These are phyloP conservation scores for Xanthia togata DNA, from an alignment of 2,888 invertebrate species.

Conservation along the genomic window DNA sequence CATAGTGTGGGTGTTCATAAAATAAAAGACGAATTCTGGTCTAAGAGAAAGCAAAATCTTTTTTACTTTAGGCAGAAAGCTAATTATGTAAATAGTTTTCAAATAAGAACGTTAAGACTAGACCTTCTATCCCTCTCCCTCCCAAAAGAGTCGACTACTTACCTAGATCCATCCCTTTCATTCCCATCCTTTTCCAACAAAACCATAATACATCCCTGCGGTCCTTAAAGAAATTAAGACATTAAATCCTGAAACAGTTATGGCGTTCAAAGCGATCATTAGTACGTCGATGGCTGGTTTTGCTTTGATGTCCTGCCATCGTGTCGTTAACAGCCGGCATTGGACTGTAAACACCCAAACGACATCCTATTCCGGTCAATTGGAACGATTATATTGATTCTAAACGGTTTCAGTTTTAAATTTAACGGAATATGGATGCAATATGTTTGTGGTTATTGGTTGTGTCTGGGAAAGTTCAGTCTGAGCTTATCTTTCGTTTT, in stretches of 20 bases:
- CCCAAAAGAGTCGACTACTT: neutral
- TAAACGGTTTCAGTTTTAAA: conserved; percentile 57
- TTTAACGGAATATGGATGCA: conserved; percentile 40
- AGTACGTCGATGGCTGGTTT: conserved; percentile 52
- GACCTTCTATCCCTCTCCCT: neutral
- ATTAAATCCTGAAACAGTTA: conserved; percentile 74
- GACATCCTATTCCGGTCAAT: conserved; percentile 73
- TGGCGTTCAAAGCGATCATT: conserved; percentile 78
- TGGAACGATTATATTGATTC: conserved; percentile 54
- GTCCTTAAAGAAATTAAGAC: conserved; percentile 78
- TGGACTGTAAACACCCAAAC: conserved; percentile 73
- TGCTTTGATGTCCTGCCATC: conserved; percentile 75
- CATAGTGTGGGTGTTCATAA: neutral
- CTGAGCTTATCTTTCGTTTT: neutral
- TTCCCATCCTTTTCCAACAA: conserved; percentile 1
- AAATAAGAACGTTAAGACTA: neutral
- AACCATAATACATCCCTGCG: conserved; percentile 1
- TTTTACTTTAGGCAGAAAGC: no score
- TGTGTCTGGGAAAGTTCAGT: conserved; percentile 12
- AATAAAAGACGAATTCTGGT: neutral
- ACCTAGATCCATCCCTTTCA: neutral
- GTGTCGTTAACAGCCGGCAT: conserved; percentile 67
- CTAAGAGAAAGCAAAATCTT: no score
- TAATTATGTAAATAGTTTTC: neutral
- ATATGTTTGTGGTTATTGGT: conserved; percentile 41